Conservation (phyloP, 2,888 invertebrate species). For the Ectobius pallidus region DNA sequence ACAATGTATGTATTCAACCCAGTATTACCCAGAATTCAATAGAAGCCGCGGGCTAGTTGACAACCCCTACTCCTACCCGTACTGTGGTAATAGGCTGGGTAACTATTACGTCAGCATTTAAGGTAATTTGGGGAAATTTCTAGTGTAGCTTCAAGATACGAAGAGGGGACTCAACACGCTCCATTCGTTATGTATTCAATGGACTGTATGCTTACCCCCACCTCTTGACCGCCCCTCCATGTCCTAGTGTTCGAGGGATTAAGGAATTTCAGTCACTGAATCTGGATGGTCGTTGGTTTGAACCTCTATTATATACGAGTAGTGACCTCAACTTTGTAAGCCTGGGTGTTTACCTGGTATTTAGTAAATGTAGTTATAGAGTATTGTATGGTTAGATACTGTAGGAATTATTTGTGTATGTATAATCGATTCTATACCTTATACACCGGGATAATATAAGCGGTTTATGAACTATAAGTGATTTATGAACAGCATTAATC, state of each 20-base stretch:
- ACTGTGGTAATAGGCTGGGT: background rate
- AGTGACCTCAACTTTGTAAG: no score
- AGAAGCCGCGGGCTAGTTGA: conserved; percentile 10
- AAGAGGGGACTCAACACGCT: background rate
- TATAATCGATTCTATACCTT: no score
- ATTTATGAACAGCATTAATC: no score
- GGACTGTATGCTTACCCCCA: background rate
- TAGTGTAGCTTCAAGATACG: conserved; percentile 9
- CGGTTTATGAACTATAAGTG: no score
- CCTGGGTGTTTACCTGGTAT: no score
- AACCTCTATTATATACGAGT: no score
- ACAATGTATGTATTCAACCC: conserved; percentile 20
- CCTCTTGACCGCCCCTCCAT: no score
- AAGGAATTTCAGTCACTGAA: background rate
- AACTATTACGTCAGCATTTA: conserved; percentile 28
- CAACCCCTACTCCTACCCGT: background rate
- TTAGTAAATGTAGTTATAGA: no score
- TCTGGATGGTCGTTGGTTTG: background rate
- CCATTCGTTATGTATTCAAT: conserved; percentile 7
- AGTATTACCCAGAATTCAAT: conserved; percentile 18
- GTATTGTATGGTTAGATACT: no score
- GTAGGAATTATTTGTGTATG: no score
- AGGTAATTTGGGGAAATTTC: conserved; percentile 24
- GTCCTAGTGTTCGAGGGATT: background rate
- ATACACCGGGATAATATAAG: no score